A percentile compares a stretch with the other conserved stretches of the same genome.
Conservation (phyloP, 2,888 invertebrate species). For the Hirtodrosophila confusa region DNA sequence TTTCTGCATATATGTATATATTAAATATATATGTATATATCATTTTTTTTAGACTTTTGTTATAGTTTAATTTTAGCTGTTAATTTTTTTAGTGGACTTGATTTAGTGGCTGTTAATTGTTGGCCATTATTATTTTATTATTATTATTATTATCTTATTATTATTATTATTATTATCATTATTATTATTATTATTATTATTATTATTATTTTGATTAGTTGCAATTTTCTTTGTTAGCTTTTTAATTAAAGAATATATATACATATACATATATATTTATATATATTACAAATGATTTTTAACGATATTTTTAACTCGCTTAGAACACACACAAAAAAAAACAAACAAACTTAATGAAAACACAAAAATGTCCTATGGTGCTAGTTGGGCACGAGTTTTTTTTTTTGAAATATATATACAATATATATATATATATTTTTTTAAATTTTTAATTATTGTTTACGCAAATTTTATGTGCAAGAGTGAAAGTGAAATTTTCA, state of each 20-base stretch:
- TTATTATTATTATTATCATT: slow-evolving; percentile 41
- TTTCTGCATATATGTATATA: not conserved
- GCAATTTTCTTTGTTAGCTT: slow-evolving; percentile 53
- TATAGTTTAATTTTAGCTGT: slow-evolving; percentile 35
- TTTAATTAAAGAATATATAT: slow-evolving; percentile 27
- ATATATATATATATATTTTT: not conserved
- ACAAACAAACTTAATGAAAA: slow-evolving; percentile 9
- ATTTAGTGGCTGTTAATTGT: slow-evolving; percentile 52
- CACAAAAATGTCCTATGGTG: slow-evolving; percentile 40
- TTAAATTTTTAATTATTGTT: not conserved
- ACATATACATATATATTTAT: slow-evolving; percentile 21
- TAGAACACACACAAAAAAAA: slow-evolving; percentile 14
- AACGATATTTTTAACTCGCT: slow-evolving; percentile 28
- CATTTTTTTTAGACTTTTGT: slow-evolving; percentile 15
- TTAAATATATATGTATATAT: not conserved
- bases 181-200: slow-evolving; percentile 18
- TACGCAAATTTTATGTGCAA: not conserved
- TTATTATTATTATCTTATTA: no score
- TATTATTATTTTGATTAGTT: slow-evolving; percentile 42
- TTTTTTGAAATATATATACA: slow-evolving; percentile 36
- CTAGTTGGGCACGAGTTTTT: slow-evolving; percentile 46
- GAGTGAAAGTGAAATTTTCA: no score
- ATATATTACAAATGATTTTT: slow-evolving; percentile 12
- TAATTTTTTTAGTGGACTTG: slow-evolving; percentile 47
- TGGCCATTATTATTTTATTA: slow-evolving; percentile 53